Conservation (phyloP, 2,113 vertebrate genomes). For the Oreotrochilus melanogaster region DNA sequence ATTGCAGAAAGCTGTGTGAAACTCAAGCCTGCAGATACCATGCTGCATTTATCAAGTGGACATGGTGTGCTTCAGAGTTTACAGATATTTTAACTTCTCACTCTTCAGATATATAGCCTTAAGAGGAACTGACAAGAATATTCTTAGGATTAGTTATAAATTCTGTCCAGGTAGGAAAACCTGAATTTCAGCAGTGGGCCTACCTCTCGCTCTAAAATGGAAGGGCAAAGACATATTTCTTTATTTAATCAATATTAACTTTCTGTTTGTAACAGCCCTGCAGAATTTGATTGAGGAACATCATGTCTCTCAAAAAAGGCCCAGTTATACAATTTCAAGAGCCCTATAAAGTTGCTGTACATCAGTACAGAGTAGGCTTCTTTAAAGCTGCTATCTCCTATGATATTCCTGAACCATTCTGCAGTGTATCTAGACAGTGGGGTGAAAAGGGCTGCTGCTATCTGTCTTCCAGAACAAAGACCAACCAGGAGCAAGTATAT, state of each 20-base stretch:
- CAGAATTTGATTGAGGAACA: not conserved
- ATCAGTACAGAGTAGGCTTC: not conserved
- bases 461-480: not conserved
- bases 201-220: not conserved
- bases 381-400: not conserved
- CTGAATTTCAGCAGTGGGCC: not conserved
- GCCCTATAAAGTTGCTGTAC: not conserved
- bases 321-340: not conserved
- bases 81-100: not conserved
- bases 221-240: not conserved
- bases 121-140: not conserved
- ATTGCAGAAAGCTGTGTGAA: not conserved
- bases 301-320: not conserved
- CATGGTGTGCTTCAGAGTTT: not conserved
- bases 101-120: not conserved
- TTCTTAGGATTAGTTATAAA: not conserved
- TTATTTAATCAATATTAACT: not conserved
- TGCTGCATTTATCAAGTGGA: not conserved
- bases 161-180: not conserved
- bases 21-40: not conserved
- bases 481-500: not conserved
- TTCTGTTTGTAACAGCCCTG: not conserved
- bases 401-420: not conserved
- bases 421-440: not conserved
- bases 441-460: not conserved